Evolutionary conservation across 2,797 vertebrate species (phyloP), one percentile per base, ranked within the genome.

Genomic region (Coracias cyanogaster): DNA sequence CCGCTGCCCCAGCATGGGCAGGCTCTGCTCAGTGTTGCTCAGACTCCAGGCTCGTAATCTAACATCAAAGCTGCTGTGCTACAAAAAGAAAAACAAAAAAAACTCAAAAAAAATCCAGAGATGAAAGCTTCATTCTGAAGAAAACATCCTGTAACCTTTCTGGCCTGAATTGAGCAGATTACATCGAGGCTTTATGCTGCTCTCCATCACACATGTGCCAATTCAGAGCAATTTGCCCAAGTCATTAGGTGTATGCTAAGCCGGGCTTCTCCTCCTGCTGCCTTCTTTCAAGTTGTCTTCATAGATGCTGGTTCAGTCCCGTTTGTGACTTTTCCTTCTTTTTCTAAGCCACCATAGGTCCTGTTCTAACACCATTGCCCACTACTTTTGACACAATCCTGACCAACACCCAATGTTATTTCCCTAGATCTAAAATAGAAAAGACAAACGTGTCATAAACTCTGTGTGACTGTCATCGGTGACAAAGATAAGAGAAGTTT

Each of bases 41-140:
- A 0, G 0, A 33, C 52, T 69, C 0, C 0, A 0, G 0, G 37
- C 52, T 69, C 0, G 0, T 45, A 83, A 43, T 51, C 49, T 3
- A 66, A 84, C 82, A 94, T 96, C 92, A 95, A 95, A 97, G 88
- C 45, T 55, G 60, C 73, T 57, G 18, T 2, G 7, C 2, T 3
- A 9, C 1, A 41, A 24, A 17, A 26, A 6, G 14, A 25, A 31
- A 20, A 10, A 24, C 15, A 24, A 33, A 12, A 9, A 10, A 15
- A 28, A 39, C 22, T 10, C 19, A 33, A 37, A 25, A 7, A 24
- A 15, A 35, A 29, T 8, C 3, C 29, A 29, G 35, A 95, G 88
- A 93, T 96, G 82, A 97, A 96, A 96, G 93, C 73, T 92, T 72
- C 21, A 1, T 43, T 71, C 43, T 31, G 54, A 49, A 78, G 76